These are phyloP conservation scores for Petrosia ficiformis DNA, from an alignment of 37 sponge, comb jelly and placozoan species.

Conservation along the genomic window DNA sequence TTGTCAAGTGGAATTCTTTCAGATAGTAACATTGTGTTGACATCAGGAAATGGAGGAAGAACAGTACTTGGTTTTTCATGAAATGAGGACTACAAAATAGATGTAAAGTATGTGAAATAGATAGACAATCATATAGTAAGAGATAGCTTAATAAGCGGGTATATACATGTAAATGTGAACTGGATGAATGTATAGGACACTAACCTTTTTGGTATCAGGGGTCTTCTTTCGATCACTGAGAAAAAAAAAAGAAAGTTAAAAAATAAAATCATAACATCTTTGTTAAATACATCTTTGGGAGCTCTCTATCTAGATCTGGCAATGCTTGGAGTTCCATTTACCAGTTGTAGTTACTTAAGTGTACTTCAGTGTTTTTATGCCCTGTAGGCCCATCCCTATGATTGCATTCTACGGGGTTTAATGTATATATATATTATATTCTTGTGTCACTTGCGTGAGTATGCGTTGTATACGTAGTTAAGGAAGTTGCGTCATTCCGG, in stretches of 20 bases:
- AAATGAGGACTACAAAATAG: background rate
- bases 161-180: conserved; percentile 3
- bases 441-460: too few species aligned
- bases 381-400: too few species aligned
- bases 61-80: conserved; percentile 70
- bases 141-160: background rate
- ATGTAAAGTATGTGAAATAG: background rate
- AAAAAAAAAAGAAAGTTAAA: background rate
- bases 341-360: too few species aligned
- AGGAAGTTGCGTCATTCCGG: too few species aligned
- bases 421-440: too few species aligned
- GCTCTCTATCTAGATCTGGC: too few species aligned
- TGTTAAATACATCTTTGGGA: too few species aligned
- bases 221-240: background rate
- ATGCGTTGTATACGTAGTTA: too few species aligned
- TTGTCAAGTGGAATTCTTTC: conserved; percentile 45
- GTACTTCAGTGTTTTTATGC: too few species aligned
- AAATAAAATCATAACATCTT: too few species aligned
- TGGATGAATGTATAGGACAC: background rate
- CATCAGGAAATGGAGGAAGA: conserved; percentile 69
- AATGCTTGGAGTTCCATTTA: too few species aligned
- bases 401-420: too few species aligned
- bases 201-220: background rate
- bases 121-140: background rate
- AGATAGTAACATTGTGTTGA: conserved; percentile 30